Base-by-base conservation (phyloP, 2,888 invertebrate species). In the Himalopsyche japonica region DNA sequence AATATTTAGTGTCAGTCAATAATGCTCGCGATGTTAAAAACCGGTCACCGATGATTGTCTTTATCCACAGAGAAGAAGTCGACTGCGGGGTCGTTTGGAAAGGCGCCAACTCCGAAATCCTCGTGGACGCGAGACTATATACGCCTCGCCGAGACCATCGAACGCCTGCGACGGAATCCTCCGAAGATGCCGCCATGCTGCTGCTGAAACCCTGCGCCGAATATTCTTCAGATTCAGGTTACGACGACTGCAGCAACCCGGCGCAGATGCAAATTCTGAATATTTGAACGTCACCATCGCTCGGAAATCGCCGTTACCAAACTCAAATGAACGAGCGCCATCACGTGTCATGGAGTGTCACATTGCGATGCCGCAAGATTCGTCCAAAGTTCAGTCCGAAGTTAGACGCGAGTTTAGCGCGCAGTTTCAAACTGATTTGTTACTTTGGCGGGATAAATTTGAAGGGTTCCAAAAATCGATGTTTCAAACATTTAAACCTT, bases 181-280 rank as follows among this genome's bases (percentile, higher is more conserved):
- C 87, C 27, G 86, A 85, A 82, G 86, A 86, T 34, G 84, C 87
- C 47, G 87, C 86, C 76, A 88, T 89, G 18, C 93, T 93, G 87
- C 89, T 90, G 81, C 93, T 90, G 88, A 86, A 84, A 76, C 10
- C 82, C 1, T 86, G 82, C 77, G 94, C 94, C 89, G 95, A 95
- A 88, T 94, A 94, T 88, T 95, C 95, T 43, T 95, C 95, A 0
- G 95, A 95, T 89, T 95, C 95, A 0, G 95, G 95, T 6, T 95
- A 95, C 88, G 95, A 95, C 88, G 95, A 95, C 88, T 93, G 92
- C 49, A 82, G 80, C 57, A 77, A 84, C 27, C 82, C 82, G 10
- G 32, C 77, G 49, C 76, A 81, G 27, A 70, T 27, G 12, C 27
- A 30, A 64, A 5, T 8, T 6, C 10, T 10, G 37, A 6, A 8